Evolutionary conservation across 1,140 invertebrate species (phyloP).

Genomic region (Cotesia glomerata): DNA sequence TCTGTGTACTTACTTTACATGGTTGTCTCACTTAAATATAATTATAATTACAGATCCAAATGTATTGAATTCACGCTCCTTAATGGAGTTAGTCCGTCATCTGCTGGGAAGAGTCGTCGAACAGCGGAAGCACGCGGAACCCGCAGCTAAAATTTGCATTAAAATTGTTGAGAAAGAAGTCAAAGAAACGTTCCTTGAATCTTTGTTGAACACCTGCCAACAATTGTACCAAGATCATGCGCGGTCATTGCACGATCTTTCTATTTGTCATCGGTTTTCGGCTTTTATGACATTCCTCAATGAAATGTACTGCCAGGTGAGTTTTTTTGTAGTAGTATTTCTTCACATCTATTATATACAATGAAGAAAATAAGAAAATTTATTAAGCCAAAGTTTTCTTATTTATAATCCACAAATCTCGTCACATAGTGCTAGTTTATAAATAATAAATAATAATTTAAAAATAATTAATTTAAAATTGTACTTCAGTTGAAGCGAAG

Average conservation of each 20-base stretch:
- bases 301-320: conserved; percentile 84
- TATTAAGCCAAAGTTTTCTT: too few relatives aligned
- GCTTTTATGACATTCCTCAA: conserved; percentile 88
- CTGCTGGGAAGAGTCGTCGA: conserved; percentile 81
- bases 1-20: too few relatives aligned
- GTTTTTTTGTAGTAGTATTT: conserved; percentile 19
- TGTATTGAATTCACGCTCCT: conserved; percentile 73
- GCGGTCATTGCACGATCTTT: conserved; percentile 63
- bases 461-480: conserved; percentile 1
- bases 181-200: conserved; percentile 87
- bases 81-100: conserved; percentile 85
- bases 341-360: conserved; percentile 11
- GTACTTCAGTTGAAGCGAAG: conserved; percentile 71
- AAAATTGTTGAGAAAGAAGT: conserved; percentile 85
- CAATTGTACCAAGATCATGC: conserved; percentile 88
- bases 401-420: too few relatives aligned
- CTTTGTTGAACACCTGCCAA: conserved; percentile 84
- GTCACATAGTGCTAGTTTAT: too few relatives aligned
- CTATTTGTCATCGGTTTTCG: conserved; percentile 58
- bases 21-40: conserved; percentile 50
- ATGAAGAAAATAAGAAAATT: neutral
- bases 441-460: too few relatives aligned
- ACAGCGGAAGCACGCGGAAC: conserved; percentile 76
- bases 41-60: conserved; percentile 77
- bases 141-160: conserved; percentile 81